phyloP scores from a whole-genome alignment of 64 coral and sea anemone genomes.

The Orbicella faveolata region DNA sequence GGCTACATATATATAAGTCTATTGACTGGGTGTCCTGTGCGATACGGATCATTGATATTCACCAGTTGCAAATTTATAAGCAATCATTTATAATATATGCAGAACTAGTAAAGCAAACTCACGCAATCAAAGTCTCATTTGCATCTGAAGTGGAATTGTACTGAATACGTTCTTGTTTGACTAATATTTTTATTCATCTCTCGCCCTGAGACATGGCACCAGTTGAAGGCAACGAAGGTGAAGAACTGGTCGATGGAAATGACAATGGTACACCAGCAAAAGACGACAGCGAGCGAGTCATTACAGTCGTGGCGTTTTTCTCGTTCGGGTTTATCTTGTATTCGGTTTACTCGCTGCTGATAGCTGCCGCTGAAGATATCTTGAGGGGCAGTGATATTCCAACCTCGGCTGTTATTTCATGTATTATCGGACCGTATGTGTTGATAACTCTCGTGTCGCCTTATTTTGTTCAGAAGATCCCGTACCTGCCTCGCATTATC shows the following conservation, averaged over 20 bases:
- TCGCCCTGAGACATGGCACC: conserved; percentile 7
- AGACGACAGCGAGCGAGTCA: not conserved
- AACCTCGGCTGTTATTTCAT: conserved; percentile 42
- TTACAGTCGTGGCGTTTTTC: conserved; percentile 37
- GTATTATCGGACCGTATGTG: conserved; percentile 25
- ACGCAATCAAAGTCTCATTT: not conserved
- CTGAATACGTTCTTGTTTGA: not conserved
- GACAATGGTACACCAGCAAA: not conserved
- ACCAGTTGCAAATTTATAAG: not conserved
- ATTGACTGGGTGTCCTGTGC: not conserved
- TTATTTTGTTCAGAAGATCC: conserved; percentile 44
- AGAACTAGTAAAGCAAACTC: not conserved
- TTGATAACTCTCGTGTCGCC: conserved; percentile 20
- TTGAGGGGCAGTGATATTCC: conserved; percentile 40
- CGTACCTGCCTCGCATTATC: conserved; percentile 30
- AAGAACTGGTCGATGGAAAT: not conserved
- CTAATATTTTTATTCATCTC: not conserved
- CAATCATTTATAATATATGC: not conserved
- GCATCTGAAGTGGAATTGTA: not conserved
- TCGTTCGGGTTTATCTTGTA: conserved; percentile 41
- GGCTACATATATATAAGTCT: no score
- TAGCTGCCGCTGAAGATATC: conserved; percentile 54
- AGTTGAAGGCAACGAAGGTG: not conserved
- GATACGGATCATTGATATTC: not conserved
- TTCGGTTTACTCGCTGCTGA: conserved; percentile 16